A percentile compares a stretch with the other conserved stretches of the same genome.
Conservation (phyloP, 2,113 vertebrate genomes). For the Crocuta crocuta region DNA sequence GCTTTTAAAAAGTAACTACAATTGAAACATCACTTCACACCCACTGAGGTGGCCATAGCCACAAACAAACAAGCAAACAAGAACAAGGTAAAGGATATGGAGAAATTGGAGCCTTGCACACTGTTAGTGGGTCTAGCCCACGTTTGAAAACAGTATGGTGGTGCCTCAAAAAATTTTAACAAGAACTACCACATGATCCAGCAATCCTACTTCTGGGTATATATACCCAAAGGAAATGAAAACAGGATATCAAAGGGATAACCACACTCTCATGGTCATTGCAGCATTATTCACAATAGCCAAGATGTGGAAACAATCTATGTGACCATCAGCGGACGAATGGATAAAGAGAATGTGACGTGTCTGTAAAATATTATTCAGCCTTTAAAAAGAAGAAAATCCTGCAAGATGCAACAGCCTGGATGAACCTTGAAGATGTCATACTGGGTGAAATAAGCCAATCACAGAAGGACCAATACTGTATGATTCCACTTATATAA, state of each 20-base stretch:
- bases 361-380: neutral
- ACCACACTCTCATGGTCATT: neutral
- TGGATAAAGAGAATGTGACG: neutral
- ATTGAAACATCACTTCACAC: neutral
- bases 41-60: neutral
- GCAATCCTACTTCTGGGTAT: neutral
- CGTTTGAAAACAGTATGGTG: neutral
- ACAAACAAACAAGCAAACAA: neutral
- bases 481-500: neutral
- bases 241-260: neutral
- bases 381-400: neutral
- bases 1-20: too few relatives aligned
- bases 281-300: neutral
- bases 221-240: neutral
- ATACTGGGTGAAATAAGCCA: too few relatives aligned
- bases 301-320: neutral
- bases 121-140: neutral
- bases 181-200: neutral
- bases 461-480: neutral
- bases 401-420: neutral
- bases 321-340: neutral
- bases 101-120: neutral
- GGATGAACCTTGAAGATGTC: neutral
- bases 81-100: neutral
- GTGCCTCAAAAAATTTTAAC: neutral